Evolutionary conservation across 2,113 vertebrate genomes (phyloP), one percentile per base, ranked within the genome.

Genomic region (Cynopterus brachyotis): DNA sequence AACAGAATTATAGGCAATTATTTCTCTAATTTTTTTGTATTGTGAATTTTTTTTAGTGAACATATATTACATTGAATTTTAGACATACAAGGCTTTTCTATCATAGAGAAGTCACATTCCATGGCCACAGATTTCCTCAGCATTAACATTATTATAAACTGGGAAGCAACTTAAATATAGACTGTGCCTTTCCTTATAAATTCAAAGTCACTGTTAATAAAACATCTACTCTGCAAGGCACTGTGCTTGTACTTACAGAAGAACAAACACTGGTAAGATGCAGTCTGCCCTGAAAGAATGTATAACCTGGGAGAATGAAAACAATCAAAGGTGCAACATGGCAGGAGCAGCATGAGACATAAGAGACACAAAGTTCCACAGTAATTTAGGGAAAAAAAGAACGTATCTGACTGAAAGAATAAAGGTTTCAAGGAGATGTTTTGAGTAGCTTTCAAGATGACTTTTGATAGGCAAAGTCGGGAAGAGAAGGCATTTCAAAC

Each of bases 1-100:
- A 87, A 89, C 17, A 93, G 70, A 96, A 84, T 93, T 73, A 89
- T 0, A 85, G 20, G 85, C n/a, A 72, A 76, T 82, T 70, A 13
- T 86, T 92, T 87, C 73, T 87, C 79, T 70, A 78, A 15, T 67
- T 79, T 64, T 64, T 87, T 80, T 45, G 85, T 78, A 59, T 57
- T 32, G 35, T 45, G 47, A 86, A 83, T 40, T 66, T 84, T 93
- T 50, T 89, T 83, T 73, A 19, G 47, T 73, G n/a, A 82, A 57
- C 37, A 53, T 69, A n/a, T 20, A 26, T 67, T 86, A 75, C 10
- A 92, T 86, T 70, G 50, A 67, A 90, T 69, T 96, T 96, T 73
- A 95, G 88, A 30, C 95, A 50, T 50, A 89, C 17, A 82, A 62
- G 22, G 47, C 47, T 76, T 24, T 72, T 22, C 47, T 91, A 91